Percentiles rank a stretch among this genome's conserved stretches.
phyloP scores from a whole-genome alignment of 1,140 invertebrate species.

The Stegodyphus mimosarum region DNA sequence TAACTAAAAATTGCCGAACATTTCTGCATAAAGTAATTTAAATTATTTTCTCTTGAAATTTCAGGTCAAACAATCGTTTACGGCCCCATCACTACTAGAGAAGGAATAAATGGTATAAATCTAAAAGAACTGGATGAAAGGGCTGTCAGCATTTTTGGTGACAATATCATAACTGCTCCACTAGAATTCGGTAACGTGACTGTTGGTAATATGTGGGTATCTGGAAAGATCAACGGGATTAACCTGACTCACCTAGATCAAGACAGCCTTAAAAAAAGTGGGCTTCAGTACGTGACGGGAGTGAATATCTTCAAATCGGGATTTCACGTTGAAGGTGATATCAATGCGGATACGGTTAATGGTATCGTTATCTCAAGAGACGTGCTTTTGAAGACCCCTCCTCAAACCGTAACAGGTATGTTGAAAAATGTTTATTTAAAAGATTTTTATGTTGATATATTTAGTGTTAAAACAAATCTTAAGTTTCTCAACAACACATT shows the following conservation, averaged over 20 bases:
- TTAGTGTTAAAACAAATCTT: too few species aligned
- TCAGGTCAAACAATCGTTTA: constrained; percentile 5
- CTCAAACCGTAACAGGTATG: constrained; percentile 41
- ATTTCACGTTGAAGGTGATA: constrained; percentile 46
- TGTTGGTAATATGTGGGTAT: constrained; percentile 8
- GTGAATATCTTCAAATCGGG: constrained; percentile 16
- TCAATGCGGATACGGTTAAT: constrained; percentile 25
- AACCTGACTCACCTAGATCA: constrained; percentile 32
- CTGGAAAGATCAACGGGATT: constrained; percentile 32
- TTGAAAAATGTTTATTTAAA: too few species aligned
- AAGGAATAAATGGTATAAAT: constrained; percentile 30
- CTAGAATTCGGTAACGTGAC: constrained; percentile 24
- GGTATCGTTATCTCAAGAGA: constrained; percentile 9
- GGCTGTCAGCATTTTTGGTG: constrained; percentile 19
- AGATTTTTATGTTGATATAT: too few species aligned
- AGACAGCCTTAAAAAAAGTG: constrained; percentile 30
- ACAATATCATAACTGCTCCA: not conserved
- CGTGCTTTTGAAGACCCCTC: constrained; percentile 5
- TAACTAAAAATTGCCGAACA: too few species aligned
- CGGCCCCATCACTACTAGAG: constrained; percentile 3
- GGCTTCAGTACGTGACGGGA: constrained; percentile 11
- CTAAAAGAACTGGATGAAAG: constrained; percentile 13
- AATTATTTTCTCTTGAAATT: not conserved
- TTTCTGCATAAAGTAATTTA: too few species aligned
- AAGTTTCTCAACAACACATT: too few species aligned